Evolutionary conservation across 2,888 invertebrate genomes (phyloP).

Genomic region (Allophyes oxyacanthae): DNA sequence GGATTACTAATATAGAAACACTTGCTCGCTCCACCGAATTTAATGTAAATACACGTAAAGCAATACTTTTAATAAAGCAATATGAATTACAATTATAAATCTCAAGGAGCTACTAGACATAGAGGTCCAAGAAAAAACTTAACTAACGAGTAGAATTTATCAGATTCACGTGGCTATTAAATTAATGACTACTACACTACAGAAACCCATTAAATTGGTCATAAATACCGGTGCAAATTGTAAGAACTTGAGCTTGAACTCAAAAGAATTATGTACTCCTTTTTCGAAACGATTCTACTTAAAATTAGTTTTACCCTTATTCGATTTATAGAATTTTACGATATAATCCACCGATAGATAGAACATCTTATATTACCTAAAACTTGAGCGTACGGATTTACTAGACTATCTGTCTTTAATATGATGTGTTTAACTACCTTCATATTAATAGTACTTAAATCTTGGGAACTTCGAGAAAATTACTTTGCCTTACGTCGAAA

Average conservation of each 20-base stretch:
- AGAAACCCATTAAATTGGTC: conserved; percentile 32
- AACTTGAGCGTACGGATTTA: neutral
- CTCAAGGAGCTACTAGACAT: too few species aligned
- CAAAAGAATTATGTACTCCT: conserved; percentile 11
- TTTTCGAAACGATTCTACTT: neutral
- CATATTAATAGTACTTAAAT: conserved; percentile 16
- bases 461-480: conserved; percentile 25
- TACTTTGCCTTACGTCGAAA: conserved; percentile 19
- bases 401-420: neutral
- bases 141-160: conserved; percentile 13
- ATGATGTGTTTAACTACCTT: conserved; percentile 8
- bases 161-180: conserved; percentile 17
- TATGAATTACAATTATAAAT: too few species aligned
- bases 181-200: conserved; percentile 19
- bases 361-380: neutral
- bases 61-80: too few species aligned
- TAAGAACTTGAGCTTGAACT: conserved; percentile 22
- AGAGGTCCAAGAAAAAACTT: conserved; percentile 3
- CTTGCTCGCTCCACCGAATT: too few species aligned
- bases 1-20: conserved; percentile 13
- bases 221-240: conserved; percentile 29
- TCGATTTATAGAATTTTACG: too few species aligned
- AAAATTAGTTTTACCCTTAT: neutral
- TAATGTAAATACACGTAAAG: too few species aligned
- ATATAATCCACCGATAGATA: conserved; percentile 4